These are phyloP conservation scores for Drosophila mauritiana DNA, from an alignment of 1,140 invertebrate species.

Conservation along the genomic window DNA sequence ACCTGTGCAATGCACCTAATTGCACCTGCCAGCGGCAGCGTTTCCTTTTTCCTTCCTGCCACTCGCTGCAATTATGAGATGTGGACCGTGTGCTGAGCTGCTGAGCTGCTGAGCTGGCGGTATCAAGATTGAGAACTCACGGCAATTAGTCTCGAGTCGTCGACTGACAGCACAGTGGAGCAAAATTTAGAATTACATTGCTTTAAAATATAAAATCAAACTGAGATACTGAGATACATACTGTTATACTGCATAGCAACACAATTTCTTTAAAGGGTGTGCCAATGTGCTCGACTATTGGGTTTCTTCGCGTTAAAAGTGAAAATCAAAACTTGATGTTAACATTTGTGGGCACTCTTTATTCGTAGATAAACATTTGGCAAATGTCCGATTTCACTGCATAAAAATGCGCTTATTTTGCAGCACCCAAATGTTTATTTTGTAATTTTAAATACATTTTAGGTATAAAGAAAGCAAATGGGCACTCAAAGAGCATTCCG, in stretches of 20 bases:
- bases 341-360: slow-evolving; percentile 20
- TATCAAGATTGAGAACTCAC: slow-evolving; percentile 16
- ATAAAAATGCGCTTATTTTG: neutral
- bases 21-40: slow-evolving; percentile 30
- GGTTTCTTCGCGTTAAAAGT: neutral
- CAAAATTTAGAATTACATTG: neutral
- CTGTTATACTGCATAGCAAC: neutral
- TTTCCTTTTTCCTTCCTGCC: slow-evolving; percentile 48
- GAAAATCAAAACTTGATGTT: slow-evolving; percentile 10
- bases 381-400: slow-evolving; percentile 8
- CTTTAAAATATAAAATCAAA: too few relatives aligned
- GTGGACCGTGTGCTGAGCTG: neutral
- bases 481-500: neutral
- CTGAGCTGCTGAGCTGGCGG: neutral
- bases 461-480: slow-evolving; percentile 18
- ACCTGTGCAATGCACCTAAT: slow-evolving; percentile 20
- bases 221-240: neutral
- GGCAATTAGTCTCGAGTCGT: slow-evolving; percentile 26
- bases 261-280: neutral
- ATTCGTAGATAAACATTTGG: slow-evolving; percentile 30
- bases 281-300: neutral
- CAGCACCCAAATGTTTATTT: neutral
- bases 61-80: slow-evolving; percentile 33
- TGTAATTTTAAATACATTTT: neutral
- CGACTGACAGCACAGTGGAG: slow-evolving; percentile 15